phyloP scores from a whole-genome alignment of 2,113 vertebrate species.

The Ibidorhyncha struthersii region DNA sequence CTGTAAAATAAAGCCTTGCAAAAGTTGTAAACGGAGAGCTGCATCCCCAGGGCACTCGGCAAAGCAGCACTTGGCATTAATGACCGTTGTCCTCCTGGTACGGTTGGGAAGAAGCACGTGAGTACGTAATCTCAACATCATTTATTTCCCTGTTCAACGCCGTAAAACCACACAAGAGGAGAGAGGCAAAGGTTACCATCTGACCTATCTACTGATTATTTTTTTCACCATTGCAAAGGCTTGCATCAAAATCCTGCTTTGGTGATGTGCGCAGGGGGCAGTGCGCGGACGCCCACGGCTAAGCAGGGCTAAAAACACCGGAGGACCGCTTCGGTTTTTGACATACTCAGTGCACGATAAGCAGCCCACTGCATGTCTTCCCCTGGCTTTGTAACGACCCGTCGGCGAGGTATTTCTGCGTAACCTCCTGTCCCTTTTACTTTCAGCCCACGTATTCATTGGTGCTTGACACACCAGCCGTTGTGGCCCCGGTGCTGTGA shows the following conservation, averaged over 20 bases:
- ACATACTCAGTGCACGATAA: not conserved
- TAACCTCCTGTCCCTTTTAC: not conserved
- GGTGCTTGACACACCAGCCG: not conserved
- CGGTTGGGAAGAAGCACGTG: not conserved
- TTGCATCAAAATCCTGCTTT: not conserved
- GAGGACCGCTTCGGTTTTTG: not conserved
- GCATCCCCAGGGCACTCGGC: not conserved
- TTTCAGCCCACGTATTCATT: not conserved
- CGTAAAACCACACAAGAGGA: not conserved
- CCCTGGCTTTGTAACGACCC: not conserved
- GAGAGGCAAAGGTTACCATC: not conserved
- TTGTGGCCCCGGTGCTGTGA: not conserved
- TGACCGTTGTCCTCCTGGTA: not conserved
- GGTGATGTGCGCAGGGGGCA: not conserved
- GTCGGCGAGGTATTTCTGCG: not conserved
- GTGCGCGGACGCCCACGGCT: rapidly evolving
- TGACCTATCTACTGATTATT: not conserved
- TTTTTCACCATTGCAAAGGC: not conserved
- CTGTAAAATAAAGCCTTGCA: not conserved
- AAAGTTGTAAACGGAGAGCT: not conserved
- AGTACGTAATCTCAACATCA: not conserved
- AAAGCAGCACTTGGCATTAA: not conserved
- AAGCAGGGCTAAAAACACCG: not conserved
- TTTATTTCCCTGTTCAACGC: not conserved
- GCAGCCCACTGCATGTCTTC: not conserved